These are phyloP conservation scores for Gastrophryne carolinensis DNA, from an alignment of 2,797 vertebrate genomes.

Conservation along the genomic window DNA sequence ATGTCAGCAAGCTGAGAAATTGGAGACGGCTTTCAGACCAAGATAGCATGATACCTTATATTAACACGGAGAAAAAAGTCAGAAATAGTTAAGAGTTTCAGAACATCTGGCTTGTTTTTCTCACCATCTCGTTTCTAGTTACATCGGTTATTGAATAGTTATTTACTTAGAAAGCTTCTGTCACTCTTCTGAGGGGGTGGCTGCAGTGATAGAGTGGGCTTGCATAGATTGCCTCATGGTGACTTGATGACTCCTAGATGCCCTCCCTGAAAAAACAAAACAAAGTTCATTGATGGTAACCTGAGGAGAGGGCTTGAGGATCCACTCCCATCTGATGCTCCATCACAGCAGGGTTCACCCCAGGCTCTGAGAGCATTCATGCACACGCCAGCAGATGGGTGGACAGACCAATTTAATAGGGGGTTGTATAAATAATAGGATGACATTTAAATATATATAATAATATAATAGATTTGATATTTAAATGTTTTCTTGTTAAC, in stretches of 20 bases:
- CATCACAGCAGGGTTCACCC: not conserved
- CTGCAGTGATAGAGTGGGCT: not conserved
- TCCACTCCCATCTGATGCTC: not conserved
- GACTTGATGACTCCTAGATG: not conserved
- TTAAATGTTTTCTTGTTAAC: too few species aligned
- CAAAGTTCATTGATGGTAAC: not conserved
- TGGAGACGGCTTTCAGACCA: not conserved
- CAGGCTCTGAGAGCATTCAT: too few species aligned
- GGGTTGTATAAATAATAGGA: too few species aligned
- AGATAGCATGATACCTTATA: not conserved
- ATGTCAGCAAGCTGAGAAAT: not conserved
- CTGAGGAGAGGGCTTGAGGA: not conserved
- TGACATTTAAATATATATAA: too few species aligned
- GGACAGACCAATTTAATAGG: not conserved
- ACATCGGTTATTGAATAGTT: not conserved
- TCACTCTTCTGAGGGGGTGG: not conserved
- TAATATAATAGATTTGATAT: too few species aligned
- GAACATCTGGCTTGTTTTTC: not conserved
- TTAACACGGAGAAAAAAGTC: not conserved
- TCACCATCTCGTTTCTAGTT: not conserved
- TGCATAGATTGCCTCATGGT: not conserved
- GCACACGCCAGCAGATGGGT: not conserved
- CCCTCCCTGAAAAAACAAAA: not conserved
- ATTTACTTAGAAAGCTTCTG: not conserved
- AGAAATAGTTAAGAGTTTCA: not conserved